Evolutionary conservation across 2,797 vertebrate genomes (phyloP).

Genomic region (Cyclopterus lumpus): DNA sequence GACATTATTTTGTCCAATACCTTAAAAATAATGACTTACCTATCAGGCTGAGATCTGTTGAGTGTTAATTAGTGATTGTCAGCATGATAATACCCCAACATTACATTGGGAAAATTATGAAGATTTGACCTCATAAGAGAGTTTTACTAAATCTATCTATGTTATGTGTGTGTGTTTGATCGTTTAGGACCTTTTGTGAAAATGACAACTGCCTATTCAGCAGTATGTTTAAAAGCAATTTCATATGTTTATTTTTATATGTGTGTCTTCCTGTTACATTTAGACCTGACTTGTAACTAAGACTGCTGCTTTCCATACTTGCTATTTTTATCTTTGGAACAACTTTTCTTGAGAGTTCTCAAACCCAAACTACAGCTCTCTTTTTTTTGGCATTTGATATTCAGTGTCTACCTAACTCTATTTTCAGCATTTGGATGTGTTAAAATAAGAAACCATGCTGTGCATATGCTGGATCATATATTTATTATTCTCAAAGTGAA

Average conservation of each 20-base stretch:
- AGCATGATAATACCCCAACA: background rate
- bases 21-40: background rate
- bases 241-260: background rate
- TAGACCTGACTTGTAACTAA: background rate
- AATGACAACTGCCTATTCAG: background rate
- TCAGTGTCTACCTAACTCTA: slow-evolving; percentile 13
- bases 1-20: background rate
- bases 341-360: background rate
- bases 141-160: background rate
- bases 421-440: slow-evolving; percentile 16
- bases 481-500: background rate
- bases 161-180: background rate
- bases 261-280: background rate
- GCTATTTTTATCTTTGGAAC: background rate
- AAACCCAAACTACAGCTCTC: background rate
- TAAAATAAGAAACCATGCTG: background rate
- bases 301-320: background rate
- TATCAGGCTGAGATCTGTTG: background rate
- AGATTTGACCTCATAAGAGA: background rate
- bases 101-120: background rate
- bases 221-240: background rate
- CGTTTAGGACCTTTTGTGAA: background rate
- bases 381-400: background rate
- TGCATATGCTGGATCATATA: background rate
- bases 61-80: background rate